Base-by-base conservation (phyloP, 2,113 vertebrate genomes). In the Brachypodius melanocephalos region DNA sequence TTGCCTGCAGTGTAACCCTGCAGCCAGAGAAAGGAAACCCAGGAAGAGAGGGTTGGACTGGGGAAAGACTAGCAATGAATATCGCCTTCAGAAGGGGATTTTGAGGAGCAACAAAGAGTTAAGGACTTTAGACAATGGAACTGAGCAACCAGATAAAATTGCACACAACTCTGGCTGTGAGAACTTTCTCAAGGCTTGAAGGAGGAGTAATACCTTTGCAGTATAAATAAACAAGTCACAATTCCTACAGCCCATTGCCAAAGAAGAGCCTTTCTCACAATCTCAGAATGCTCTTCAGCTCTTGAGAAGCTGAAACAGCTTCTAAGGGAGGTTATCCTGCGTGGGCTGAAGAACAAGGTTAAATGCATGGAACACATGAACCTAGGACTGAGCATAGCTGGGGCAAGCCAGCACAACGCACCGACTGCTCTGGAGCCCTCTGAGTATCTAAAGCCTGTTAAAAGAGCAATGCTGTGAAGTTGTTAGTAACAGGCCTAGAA, bases 1-100 rank as follows among this genome's bases (percentile, higher is more conserved):
- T 36, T 78, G 11, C 46, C 66, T 36, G 38, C 38, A 36, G 21
- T 17, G 3, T 45, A 45, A n/a, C 0, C 0, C 4, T 40, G 48
- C 73, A 83, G 51, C 17, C 26, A 26, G 58, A 67, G 36, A 14
- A 34, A 77, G 32, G 40, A 51, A 73, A 67, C 10, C 3, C 7
- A 36, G 51, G 29, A 36, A 48, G 45, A 34, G 12, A 40, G 8
- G 6, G 6, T 0, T 65, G 26, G 55, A 9, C 42, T 68, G 21
- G 18, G 59, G 54, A 48, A 55, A 51, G 31, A 29, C 4, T 20
- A 25, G 49, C 43, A 65, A 25, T 16, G 7, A 73, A 45, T 66
- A 46, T 68, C 0, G 2, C 21, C 42, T 66, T 63, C 29, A 62
- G 38, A 63, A 63, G 28, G 25, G 28, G n/a, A 18, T 49, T 68